Conservation (phyloP, 2,888 invertebrate genomes). For the Graphium colonna region DNA sequence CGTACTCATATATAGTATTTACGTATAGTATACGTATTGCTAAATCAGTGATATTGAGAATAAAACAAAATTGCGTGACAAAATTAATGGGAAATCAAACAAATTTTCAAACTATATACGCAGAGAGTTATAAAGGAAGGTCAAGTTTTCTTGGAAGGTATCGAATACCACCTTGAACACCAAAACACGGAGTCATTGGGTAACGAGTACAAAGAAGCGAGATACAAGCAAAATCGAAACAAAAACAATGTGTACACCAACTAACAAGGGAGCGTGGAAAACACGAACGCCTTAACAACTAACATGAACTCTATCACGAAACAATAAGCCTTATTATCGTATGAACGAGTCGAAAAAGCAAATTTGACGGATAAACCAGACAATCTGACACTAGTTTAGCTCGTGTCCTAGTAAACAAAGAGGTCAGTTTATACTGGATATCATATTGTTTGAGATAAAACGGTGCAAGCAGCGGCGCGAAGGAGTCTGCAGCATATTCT, state of each 20-base stretch:
- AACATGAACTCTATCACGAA: constrained; percentile 24
- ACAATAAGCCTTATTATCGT: constrained; percentile 30
- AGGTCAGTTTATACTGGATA: constrained; percentile 43
- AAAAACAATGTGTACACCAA: constrained; percentile 58
- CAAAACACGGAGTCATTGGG: constrained; percentile 46
- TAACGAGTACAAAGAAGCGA: constrained; percentile 47
- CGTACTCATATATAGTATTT: too few species aligned
- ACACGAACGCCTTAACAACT: constrained; percentile 34
- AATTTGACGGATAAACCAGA: constrained; percentile 9
- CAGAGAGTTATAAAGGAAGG: too few species aligned
- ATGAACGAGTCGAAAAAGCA: constrained; percentile 1
- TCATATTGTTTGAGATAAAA: constrained; percentile 43
- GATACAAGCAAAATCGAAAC: constrained; percentile 50
- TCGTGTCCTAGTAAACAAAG: constrained; percentile 28
- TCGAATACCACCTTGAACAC: constrained; percentile 24
- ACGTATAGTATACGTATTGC: too few species aligned
- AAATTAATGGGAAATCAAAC: too few species aligned
- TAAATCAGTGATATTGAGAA: too few species aligned
- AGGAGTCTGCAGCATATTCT: constrained; percentile 68
- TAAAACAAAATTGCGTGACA: too few species aligned
- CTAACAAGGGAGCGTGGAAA: constrained; percentile 64
- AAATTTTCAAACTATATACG: too few species aligned
- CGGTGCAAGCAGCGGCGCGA: constrained; percentile 52
- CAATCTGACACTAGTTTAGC: constrained; percentile 28
- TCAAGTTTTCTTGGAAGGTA: too few species aligned